Conservation (phyloP, 2,888 invertebrate genomes). For the Drosophila crucigera region DNA sequence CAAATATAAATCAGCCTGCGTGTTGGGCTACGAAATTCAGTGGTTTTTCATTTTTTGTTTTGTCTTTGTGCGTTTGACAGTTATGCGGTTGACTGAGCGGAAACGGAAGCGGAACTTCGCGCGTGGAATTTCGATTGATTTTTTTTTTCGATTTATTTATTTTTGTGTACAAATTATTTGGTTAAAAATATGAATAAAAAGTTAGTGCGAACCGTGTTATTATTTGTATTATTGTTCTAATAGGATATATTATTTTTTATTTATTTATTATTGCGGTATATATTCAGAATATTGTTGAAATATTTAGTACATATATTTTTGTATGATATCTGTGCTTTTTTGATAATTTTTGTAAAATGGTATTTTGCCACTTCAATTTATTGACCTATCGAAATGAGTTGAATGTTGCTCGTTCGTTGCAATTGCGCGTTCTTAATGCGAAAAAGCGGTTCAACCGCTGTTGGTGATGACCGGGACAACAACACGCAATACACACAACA, state of each 20-base stretch:
- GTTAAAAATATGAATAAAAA: background rate
- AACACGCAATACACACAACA: slow-evolving; percentile 49
- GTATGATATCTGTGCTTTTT: background rate
- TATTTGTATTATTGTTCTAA: background rate
- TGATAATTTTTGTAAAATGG: background rate
- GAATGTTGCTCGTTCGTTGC: background rate
- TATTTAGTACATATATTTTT: background rate
- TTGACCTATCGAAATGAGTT: background rate
- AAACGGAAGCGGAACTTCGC: slow-evolving; percentile 63
- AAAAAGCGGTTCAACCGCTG: slow-evolving; percentile 8
- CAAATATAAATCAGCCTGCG: slow-evolving; percentile 57
- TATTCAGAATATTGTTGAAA: background rate
- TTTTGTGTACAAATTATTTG: background rate
- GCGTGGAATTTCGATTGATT: slow-evolving; percentile 8
- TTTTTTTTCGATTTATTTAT: slow-evolving; percentile 1
- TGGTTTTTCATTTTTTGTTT: slow-evolving; percentile 14
- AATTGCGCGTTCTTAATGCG: background rate
- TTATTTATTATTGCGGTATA: background rate
- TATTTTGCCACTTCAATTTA: background rate
- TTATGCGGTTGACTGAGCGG: slow-evolving; percentile 51
- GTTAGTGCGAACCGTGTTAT: background rate
- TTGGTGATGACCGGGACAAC: slow-evolving; percentile 36
- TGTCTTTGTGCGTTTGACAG: slow-evolving; percentile 25
- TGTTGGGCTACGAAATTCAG: slow-evolving; percentile 54
- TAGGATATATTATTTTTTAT: too few species aligned